Base-by-base conservation (phyloP, 2,888 invertebrate species). In the Linnaemya vulpina region DNA sequence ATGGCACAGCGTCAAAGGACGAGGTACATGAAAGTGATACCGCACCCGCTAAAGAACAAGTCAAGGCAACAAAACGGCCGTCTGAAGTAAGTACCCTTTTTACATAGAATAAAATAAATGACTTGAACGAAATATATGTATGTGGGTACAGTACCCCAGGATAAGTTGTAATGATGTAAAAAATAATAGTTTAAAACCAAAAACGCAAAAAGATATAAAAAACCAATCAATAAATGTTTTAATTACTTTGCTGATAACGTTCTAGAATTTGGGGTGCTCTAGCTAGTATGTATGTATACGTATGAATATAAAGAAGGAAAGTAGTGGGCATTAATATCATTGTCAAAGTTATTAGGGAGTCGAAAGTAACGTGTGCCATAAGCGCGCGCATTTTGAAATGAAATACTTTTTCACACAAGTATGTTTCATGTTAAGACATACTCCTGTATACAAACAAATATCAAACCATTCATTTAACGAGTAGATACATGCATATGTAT, bases 21-120 rank as follows among this genome's bases (percentile, higher is more conserved):
- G 88, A 88, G 85, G 87, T 81, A 51, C 88, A 88, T 71, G 91
- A 89, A 60, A 90, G 89, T 38, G 90, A 89, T 86, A 87, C 86
- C 83, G 93, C 95, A 89, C 95, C 95, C 93, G 95, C 95, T 91
- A 96, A 96, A 93, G 95, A 95, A 92, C 89, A 90, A 85, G 93
- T 95, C 88, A 96, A 96, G 94, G 96, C 95, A 92, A 95, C 95
- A 92, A 96, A 96, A 93, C 94, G 96, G 94, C 94, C 96, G 93
- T 95, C 96, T 89, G 96, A 96, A 94, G 96, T 96, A 93, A 95
- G 96, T 94, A 62, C 10, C 10, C 11, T 49, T 13, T 11, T 60
- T 40, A 17, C 1, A 60, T 43, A 30, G 20, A 35, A 17, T 35
- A 38, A 35, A 35, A 38, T n/a, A n/a, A n/a, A n/a, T n/a, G n/a